A percentile compares a stretch with the other conserved stretches of the same genome.
These are phyloP conservation scores for Callocephalon fimbriatum DNA, from an alignment of 2,113 vertebrate species.

Conservation along the genomic window DNA sequence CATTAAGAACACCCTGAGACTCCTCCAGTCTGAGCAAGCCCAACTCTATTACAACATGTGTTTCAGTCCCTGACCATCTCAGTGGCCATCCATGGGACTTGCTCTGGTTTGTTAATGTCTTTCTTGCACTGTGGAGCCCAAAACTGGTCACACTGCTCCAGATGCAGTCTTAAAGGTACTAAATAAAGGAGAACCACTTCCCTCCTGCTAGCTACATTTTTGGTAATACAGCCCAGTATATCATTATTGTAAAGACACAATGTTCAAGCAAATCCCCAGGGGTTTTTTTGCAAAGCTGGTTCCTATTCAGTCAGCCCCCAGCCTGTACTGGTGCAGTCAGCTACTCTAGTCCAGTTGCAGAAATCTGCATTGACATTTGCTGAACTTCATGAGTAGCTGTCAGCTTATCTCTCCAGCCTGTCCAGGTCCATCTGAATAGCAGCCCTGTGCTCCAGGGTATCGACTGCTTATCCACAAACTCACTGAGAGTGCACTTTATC, in stretches of 20 bases:
- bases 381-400: not conserved
- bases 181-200: not conserved
- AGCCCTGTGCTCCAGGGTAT: not conserved
- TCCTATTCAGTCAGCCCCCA: not conserved
- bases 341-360: not conserved
- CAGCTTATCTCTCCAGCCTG: not conserved
- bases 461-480: not conserved
- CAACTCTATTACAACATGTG: not conserved
- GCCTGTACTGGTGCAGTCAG: not conserved
- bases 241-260: not conserved
- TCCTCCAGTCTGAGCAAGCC: not conserved
- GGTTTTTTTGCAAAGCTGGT: not conserved
- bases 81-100: not conserved
- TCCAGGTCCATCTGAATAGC: not conserved
- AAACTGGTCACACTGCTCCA: not conserved
- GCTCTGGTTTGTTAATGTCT: not conserved
- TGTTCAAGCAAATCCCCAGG: too few relatives aligned
- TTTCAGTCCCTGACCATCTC: not conserved
- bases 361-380: not conserved
- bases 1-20: not conserved
- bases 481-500: not conserved
- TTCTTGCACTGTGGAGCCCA: not conserved
- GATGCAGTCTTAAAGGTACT: not conserved
- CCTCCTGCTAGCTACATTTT: not conserved
- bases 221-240: not conserved